Evolutionary conservation across 1,140 invertebrate genomes (phyloP), one percentile per base, ranked within the genome.

Genomic region (Drosophila sulfurigaster): DNA sequence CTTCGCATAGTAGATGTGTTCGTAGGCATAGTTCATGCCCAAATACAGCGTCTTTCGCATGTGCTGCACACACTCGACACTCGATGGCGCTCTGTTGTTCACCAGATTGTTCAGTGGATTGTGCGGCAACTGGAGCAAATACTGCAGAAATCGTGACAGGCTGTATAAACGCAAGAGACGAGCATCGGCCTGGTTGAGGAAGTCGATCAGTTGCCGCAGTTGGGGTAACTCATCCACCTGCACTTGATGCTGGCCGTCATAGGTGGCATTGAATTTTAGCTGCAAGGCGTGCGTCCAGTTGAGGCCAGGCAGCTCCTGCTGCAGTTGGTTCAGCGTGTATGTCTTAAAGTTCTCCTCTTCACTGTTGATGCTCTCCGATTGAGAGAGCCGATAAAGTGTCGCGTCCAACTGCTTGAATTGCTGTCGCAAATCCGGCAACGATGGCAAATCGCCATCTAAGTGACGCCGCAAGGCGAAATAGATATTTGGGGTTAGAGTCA

Each of bases 11-110:
- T 62, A 89, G 20, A 20, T 81, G 8, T 62, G 66, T 46, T 88
- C 85, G 54, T 89, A 88, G 16, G 59, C 81, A 43, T 81, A 89
- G 30, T 89, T 88, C 85, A 88, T 88, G n/a, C 78, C 57, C 51
- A 88, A 56, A 5, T 88, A 88, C 3, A 88, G 71, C 1, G 85
- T 75, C 11, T 87, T 75, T 2, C 85, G 75, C 85, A 88, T 88
- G 10, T 88, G 85, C 2, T 59, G 78, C 32, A 88, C 82, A 54
- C 83, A 88, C 4, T 1, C 13, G 2, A 56, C 30, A 1, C 35
- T 46, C 1, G 15, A 20, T 7, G 6, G 2, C 1, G 7, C 35
- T 8, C 2, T 38, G 6, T 8, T 25, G 6, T 32, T 25, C 59
- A 1, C n/a, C 1, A 7, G 48, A 6, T 49, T 65, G 32, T 49